Evolutionary conservation across 2,888 invertebrate genomes (phyloP).

Genomic region (Calameuta idolon): DNA sequence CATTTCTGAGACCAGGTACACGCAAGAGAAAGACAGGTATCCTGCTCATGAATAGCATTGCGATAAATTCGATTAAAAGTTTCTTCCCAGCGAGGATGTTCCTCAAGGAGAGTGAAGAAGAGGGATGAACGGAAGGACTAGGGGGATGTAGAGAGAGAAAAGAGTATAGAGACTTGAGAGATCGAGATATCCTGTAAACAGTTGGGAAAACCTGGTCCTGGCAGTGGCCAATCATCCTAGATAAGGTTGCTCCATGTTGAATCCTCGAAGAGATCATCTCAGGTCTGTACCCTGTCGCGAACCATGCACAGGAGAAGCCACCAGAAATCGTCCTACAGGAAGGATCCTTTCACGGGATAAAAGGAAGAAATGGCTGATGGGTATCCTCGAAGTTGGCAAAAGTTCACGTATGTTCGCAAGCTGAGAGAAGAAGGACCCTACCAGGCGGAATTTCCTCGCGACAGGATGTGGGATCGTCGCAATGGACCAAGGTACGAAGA

Average conservation of each 20-base stretch:
- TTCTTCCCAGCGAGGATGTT: slow-evolving; percentile 51
- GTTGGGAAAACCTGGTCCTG: slow-evolving; percentile 19
- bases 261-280: not conserved
- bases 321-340: not conserved
- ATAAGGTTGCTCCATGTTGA: not conserved
- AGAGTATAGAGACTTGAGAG: not conserved
- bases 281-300: not conserved
- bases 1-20: not conserved
- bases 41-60: slow-evolving; percentile 64
- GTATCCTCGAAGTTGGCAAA: not conserved
- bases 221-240: not conserved
- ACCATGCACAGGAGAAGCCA: not conserved
- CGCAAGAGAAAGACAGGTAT: not conserved
- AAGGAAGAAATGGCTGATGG: not conserved
- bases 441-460: not conserved
- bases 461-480: not conserved
- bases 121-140: not conserved
- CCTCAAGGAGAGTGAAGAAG: slow-evolving; percentile 29
- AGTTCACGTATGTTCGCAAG: slow-evolving; percentile 1
- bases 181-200: slow-evolving; percentile 43
- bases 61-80: slow-evolving; percentile 66
- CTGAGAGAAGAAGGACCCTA: not conserved
- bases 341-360: not conserved
- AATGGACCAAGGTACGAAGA: no score
- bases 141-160: slow-evolving; percentile 27